Evolutionary conservation across 2,888 invertebrate genomes (phyloP), one percentile per base, ranked within the genome.

Genomic region (Brenthis ino): DNA sequence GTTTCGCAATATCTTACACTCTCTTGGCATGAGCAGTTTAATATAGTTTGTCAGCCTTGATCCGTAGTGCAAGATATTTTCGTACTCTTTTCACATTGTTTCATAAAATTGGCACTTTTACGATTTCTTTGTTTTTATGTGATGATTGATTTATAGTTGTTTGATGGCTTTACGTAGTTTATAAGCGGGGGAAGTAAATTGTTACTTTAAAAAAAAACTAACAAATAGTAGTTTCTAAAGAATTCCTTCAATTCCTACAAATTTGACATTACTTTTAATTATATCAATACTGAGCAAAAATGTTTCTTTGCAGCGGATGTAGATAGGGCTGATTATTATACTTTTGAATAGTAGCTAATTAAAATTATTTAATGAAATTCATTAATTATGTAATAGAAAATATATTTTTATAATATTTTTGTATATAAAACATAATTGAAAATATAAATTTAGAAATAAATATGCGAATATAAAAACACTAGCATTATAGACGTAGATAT

Each of bases 101-200:
- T 64, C 20, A 50, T 60, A 47, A 47, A 47, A 67, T 67, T 64
- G 70, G 47, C 70, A 64, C 64, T 67, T 70, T 70, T 67, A 57
- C 57, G 64, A 65, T 51, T 61, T 28, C 53, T 65, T 48, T 55
- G 64, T 68, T 67, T 67, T 53, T 57, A 33, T 53, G 33, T 65
- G 51, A 50, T 55, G 57, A 61, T 61, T 65, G 53, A 65, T 70
- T 61, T 64, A 70, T 64, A 64, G 50, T 6, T 51, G n/a, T 28
- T 54, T 58, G 61, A 65, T 57, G 4, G 37, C 24, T 57, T 57
- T 24, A 5, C 55, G 5, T 57, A n/a, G 16, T 11, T 47, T 57
- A 53, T 20, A 20, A 58, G 47, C 3, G 8, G 24, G 47, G 14
- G 11, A 47, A 24, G 16, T 50, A 28, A 33, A 50, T 4, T 14